These are phyloP conservation scores for Amphilophus citrinellus DNA, from an alignment of 2,113 vertebrate genomes.

Conservation along the genomic window DNA sequence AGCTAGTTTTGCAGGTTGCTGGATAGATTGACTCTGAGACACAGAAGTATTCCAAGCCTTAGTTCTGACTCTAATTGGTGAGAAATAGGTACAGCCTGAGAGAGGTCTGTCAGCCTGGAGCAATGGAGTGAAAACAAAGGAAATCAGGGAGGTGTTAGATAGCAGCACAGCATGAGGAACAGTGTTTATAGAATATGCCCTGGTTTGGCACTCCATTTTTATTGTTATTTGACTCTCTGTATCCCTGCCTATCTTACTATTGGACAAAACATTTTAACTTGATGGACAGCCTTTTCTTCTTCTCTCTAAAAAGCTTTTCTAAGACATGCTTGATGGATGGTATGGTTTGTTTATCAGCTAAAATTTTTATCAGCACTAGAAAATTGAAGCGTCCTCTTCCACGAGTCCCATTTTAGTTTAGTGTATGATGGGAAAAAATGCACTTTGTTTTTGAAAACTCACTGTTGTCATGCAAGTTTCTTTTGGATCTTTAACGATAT, in stretches of 20 bases:
- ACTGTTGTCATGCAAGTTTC: neutral
- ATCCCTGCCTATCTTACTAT: slow-evolving; percentile 1
- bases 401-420: neutral
- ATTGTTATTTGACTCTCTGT: slow-evolving; percentile 47
- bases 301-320: slow-evolving; percentile 20
- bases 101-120: slow-evolving; percentile 70
- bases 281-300: slow-evolving; percentile 26
- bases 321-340: slow-evolving; percentile 26
- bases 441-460: neutral
- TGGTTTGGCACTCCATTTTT: slow-evolving; percentile 38
- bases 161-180: slow-evolving; percentile 44
- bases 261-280: slow-evolving; percentile 34
- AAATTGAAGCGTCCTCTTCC: neutral
- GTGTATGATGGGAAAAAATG: neutral
- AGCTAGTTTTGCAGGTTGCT: slow-evolving; percentile 30
- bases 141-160: slow-evolving; percentile 60
- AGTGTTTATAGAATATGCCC: slow-evolving; percentile 59
- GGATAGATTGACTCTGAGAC: slow-evolving; percentile 49
- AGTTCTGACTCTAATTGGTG: slow-evolving; percentile 71
- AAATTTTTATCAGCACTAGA: slow-evolving; percentile 2
- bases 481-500: neutral
- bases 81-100: slow-evolving; percentile 61
- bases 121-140: slow-evolving; percentile 71
- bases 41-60: slow-evolving; percentile 35
- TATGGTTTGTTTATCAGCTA: slow-evolving; percentile 29